Base-by-base conservation (phyloP, 2,888 invertebrate genomes). In the Leptinotarsa rubiginosa region DNA sequence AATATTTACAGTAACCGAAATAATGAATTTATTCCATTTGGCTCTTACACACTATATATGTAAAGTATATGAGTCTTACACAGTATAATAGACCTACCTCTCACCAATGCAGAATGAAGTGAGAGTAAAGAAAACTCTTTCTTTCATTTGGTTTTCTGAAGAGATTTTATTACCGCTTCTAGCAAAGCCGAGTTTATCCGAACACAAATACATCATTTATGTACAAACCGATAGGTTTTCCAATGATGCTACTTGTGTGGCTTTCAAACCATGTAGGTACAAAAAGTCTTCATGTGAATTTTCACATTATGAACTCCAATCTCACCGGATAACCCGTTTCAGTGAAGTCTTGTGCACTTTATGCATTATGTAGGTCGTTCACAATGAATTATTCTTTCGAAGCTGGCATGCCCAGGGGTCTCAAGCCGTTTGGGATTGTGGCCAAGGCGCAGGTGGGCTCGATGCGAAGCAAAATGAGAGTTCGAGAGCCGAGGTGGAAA, bases 351-450 rank as follows among this genome's bases (percentile, higher is more conserved):
- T 41, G 54, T 59, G 59, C 73, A 73, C 20, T 65, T 52, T 25
- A 47, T 65, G 69, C 73, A 69, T 69, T 73, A 73, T 73, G 73
- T 73, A 73, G 73, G 73, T 73, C 73, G 65, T 47, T 69, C n/a
- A 69, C 52, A 65, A 73, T 69, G 73, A 73, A 73, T 73, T 69
- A 73, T 73, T 73, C 73, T 73, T 70, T 15, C 13, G 12, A 52
- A 69, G 65, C 64, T 65, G 65, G 64, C 20, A 65, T 56, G 15
- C 69, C 20, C 7, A 16, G 12, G 47, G 18, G 47, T 16, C 59
- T 31, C 56, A 15, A 69, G 31, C 69, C 69, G 20, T 56, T 47
- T 54, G 47, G 56, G 56, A 69, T 31, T 69, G 69, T 69, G 1
- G 13, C 62, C 41, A 41, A n/a, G 31, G 20, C 62, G 62, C 41